phyloP scores from a whole-genome alignment of 2,113 vertebrate species.

The Campylorhamphus procurvoides region DNA sequence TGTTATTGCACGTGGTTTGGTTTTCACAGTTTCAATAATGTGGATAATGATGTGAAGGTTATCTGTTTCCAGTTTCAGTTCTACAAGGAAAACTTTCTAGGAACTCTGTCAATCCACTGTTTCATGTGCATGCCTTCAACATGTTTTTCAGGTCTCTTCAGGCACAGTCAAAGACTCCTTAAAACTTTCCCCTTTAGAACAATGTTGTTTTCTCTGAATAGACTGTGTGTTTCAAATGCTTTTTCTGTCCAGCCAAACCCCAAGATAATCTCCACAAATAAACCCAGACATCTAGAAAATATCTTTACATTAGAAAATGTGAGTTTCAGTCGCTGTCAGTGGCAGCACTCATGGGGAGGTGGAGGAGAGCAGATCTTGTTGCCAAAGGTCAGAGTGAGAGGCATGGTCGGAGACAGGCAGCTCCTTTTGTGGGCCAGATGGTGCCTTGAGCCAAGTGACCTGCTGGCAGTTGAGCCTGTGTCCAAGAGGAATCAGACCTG shows the following conservation, averaged over 20 bases:
- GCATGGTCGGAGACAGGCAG: background rate
- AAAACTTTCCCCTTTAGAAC: background rate
- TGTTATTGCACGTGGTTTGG: background rate
- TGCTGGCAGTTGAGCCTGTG: background rate
- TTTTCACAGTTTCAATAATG: conserved; percentile 4
- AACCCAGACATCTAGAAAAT: background rate
- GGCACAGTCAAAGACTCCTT: background rate
- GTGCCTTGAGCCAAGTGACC: background rate
- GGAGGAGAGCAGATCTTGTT: background rate
- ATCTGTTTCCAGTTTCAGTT: background rate
- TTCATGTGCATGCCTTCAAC: background rate
- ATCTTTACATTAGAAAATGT: background rate
- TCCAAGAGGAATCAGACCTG: background rate
- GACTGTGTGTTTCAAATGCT: background rate
- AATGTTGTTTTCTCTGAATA: background rate
- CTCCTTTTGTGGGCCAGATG: background rate
- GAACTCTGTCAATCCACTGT: background rate
- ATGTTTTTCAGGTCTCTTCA: background rate
- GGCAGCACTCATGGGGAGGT: background rate
- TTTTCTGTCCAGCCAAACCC: background rate
- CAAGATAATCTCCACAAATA: background rate
- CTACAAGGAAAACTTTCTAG: conserved; percentile 5
- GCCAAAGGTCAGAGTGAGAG: background rate
- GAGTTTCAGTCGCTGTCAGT: background rate
- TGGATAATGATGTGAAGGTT: background rate